Base-by-base conservation (phyloP, 2,113 vertebrate species). In the Antechinus flavipes region DNA sequence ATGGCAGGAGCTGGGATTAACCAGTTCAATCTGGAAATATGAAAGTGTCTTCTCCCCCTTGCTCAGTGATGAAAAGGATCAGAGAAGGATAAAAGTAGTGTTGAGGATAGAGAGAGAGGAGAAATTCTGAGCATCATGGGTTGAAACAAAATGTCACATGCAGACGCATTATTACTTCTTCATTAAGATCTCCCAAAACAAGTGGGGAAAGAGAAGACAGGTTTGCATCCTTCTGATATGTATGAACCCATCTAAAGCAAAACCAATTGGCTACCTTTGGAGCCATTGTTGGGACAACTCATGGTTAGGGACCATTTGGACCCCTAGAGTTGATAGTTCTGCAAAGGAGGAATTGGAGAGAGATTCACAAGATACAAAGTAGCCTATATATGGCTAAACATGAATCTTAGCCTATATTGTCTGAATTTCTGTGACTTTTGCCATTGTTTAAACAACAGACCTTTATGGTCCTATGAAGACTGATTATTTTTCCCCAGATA, bases 21-120 rank as follows among this genome's bases (percentile, higher is more conserved):
- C 92, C 42, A 58, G 47, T 98, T 97, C 96, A 97, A 98, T 96
- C 97, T 98, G 98, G 96, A 97, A 97, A 98, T 98, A 97, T 12
- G 50, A 92, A 90, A 56, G 42, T 47, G n/a, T 55, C 92, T 90
- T 96, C 97, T 97, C 58, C 35, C 68, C 19, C 58, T 23, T 10
- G 2, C 97, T 95, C 94, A 50, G 94, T 52, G 97, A 97, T 96
- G 98, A 97, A 97, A 98, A 96, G 93, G 76, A 53, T 94, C 90
- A 56, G 54, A 92, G 94, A 91, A 54, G 53, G 10, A 1, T 3
- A 50, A 84, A 54, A 6, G 11, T 96, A 14, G 47, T 0, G 11
- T 94, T 16, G 10, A 89, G 91, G 90, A 9, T 16, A 1, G 30
- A 42, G 61, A 52, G 90, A 27, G 42, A 9, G 2, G 76, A 6